phyloP scores from a whole-genome alignment of 2,888 invertebrate species.

The Cataglyphis altisquamis region DNA sequence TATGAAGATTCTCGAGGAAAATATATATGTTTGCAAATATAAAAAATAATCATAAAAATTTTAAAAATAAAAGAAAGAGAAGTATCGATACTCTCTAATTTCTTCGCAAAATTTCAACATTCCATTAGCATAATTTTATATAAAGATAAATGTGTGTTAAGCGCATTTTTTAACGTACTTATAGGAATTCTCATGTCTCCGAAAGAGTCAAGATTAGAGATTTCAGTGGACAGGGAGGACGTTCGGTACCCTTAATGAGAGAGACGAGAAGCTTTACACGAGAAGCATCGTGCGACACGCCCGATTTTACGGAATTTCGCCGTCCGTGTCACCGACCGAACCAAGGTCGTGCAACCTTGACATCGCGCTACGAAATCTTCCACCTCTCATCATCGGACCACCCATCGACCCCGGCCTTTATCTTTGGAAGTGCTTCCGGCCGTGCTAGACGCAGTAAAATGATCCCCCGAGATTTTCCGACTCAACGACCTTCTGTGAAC shows the following conservation, averaged over 20 bases:
- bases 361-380: slow-evolving; percentile 69
- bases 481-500: slow-evolving; percentile 3
- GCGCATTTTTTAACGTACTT: not conserved
- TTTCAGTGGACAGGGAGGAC: not conserved
- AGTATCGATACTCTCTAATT: no score
- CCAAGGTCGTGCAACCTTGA: slow-evolving; percentile 76
- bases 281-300: slow-evolving; percentile 2
- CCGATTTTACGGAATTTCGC: slow-evolving; percentile 62
- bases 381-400: slow-evolving; percentile 57
- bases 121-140: not conserved
- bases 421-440: slow-evolving; percentile 53
- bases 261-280: not conserved
- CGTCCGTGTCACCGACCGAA: slow-evolving; percentile 66
- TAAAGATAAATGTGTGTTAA: not conserved
- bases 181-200: not conserved
- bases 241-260: not conserved
- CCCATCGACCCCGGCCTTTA: slow-evolving; percentile 55
- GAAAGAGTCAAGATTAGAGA: not conserved
- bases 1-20: not conserved
- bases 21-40: not conserved
- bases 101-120: not conserved
- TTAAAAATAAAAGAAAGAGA: not conserved
- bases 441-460: slow-evolving; percentile 20
- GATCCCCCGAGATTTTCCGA: slow-evolving; percentile 16
- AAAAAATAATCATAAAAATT: slow-evolving; percentile 11